Conservation (phyloP, 2,888 invertebrate genomes). For the Agrilus cyanescens region DNA sequence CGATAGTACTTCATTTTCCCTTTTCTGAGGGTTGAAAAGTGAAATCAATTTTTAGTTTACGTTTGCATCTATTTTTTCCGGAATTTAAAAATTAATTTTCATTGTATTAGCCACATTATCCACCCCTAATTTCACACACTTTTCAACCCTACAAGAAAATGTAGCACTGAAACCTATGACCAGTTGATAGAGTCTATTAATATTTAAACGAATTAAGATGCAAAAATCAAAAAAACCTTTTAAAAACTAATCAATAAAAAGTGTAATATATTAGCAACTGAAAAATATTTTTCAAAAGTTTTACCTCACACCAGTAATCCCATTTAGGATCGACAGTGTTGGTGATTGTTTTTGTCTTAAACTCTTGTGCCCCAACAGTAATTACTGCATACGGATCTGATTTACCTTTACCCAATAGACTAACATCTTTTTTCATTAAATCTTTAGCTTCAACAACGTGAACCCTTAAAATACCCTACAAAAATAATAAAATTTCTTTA, state of each 20-base stretch:
- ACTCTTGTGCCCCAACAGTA: slow-evolving; percentile 86
- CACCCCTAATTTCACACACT: too few relatives aligned
- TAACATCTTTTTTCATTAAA: slow-evolving; percentile 91
- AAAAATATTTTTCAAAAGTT: slow-evolving; percentile 14
- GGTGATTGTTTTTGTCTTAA: slow-evolving; percentile 86
- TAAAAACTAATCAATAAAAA: background rate
- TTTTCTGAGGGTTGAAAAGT: too few relatives aligned
- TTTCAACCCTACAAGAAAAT: too few relatives aligned
- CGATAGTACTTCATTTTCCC: too few relatives aligned
- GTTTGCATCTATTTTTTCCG: too few relatives aligned
- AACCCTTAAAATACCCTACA: slow-evolving; percentile 84
- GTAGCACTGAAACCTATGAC: too few relatives aligned
- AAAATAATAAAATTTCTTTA: too few relatives aligned
- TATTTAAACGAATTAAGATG: background rate
- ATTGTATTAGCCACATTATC: too few relatives aligned
- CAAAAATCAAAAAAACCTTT: background rate
- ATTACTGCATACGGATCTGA: slow-evolving; percentile 94
- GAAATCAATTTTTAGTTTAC: too few relatives aligned
- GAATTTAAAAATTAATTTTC: too few relatives aligned
- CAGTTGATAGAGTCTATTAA: too few relatives aligned
- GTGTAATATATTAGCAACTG: too few relatives aligned
- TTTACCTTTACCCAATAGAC: slow-evolving; percentile 83
- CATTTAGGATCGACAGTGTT: slow-evolving; percentile 92
- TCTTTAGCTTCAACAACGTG: slow-evolving; percentile 92
- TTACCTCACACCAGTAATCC: slow-evolving; percentile 97